Evolutionary conservation across 2,888 invertebrate genomes (phyloP), one percentile per base, ranked within the genome.

Genomic region (Drosophila buzzatii): DNA sequence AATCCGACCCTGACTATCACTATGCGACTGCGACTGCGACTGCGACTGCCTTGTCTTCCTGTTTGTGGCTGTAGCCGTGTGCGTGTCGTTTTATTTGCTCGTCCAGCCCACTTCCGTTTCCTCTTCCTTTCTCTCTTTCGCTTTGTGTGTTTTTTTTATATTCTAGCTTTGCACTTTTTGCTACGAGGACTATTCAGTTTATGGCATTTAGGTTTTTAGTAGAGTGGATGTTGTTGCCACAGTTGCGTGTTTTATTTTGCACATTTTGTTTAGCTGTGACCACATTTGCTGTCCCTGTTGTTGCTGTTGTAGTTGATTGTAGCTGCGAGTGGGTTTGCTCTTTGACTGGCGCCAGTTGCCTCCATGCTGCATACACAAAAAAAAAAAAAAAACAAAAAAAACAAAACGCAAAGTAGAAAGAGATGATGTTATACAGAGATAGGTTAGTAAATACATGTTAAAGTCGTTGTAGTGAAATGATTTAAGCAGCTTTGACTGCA

Each of bases 191-290:
- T 71, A 42, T 70, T 71, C 64, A 62, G 67, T 82, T 80, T 79
- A 70, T 73, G 67, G 65, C 60, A 64, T 68, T 70, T 76, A 66
- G 55, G 79, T 67, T 70, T 73, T 73, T 41, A 60, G 51, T 37
- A 51, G 39, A 55, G 52, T 56, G 56, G 56, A 18, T 66, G 37
- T 42, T 62, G 70, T 60, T 70, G 70, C 79, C 82, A 67, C 79
- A 70, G 76, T 72, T 60, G 73, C 85, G 76, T 76, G 79, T 76
- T 85, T 89, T 87, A 82, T 89, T 85, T 75, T 74, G 70, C 73
- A 79, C 89, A 85, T 85, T 79, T 85, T 87, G 74, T 76, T 71
- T 61, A 49, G 81, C 68, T 71, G n/a, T 56, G 61, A 76, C 83
- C 85, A 75, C 83, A 73, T 58, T 64, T 62, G 55, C 37, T 79